Base-by-base conservation (phyloP, 2,797 vertebrate genomes). In the Ctenopoma multispine region DNA sequence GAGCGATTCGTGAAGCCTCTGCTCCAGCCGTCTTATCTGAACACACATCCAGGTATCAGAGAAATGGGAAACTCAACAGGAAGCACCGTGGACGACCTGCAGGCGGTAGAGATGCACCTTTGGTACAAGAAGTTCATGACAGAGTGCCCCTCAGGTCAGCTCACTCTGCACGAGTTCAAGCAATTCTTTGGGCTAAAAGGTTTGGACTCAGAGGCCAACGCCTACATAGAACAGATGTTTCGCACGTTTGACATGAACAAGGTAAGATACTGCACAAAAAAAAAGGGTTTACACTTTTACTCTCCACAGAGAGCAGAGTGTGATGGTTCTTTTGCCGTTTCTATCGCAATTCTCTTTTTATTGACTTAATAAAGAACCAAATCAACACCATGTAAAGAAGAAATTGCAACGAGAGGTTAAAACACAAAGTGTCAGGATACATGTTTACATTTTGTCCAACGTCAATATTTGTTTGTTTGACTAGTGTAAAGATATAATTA, bases 101-200 rank as follows among this genome's bases (percentile, higher is more conserved):
- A 98, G 88, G 93, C 96, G 0, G 93, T 98, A 13, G 96, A 98
- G 90, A 96, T 97, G 93, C 97, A 97, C 85, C 94, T 96, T 44
- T 98, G 96, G 97, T 97, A 97, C 92, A 97, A 97, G 88, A 98
- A 97, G 90, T 98, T 98, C 90, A 97, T 97, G 96, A 96, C 86
- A 0, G 97, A 97, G 77, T 98, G 96, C 73, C 97, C 97, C 7
- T 98, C 97, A 0, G 96, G 97, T 7, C 97, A 97, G 89, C 94
- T 98, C 89, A 97, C 96, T 0, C 95, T 97, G 78, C 94, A 97
- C 2, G 97, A 98, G 89, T 98, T 97, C 86, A 98, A 98, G 86
- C 96, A 96, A 88, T 97, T 98, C 88, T 97, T 98, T 34, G 96
- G 96, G 29, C 92, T 98, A 62, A 88, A 93, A 27, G 95, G 96